phyloP scores from a whole-genome alignment of 2,797 vertebrate species.

The Linurgus olivaceus region DNA sequence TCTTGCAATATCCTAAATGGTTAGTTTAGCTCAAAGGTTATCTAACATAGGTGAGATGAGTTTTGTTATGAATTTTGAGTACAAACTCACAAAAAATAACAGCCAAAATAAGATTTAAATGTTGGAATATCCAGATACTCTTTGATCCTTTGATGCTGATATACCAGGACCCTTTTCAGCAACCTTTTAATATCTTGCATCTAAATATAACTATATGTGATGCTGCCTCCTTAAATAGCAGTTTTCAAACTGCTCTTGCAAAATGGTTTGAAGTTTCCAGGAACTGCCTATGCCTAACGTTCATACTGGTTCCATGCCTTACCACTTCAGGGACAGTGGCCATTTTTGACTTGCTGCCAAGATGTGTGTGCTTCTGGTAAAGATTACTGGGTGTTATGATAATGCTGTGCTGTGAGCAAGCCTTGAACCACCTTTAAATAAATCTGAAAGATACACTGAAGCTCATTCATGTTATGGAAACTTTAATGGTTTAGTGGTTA shows the following conservation, averaged over 20 bases:
- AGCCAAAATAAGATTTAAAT: neutral
- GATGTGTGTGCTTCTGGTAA: neutral
- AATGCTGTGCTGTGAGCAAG: neutral
- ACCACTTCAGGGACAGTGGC: neutral
- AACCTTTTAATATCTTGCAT: neutral
- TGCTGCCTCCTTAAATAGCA: neutral
- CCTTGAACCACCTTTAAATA: neutral
- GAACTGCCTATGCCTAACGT: neutral
- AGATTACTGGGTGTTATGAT: neutral
- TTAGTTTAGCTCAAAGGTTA: neutral
- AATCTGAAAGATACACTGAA: neutral
- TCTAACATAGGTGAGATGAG: neutral
- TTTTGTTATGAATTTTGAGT: neutral
- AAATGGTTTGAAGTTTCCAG: neutral
- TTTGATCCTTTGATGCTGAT: neutral
- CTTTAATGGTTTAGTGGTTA: neutral
- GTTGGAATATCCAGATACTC: neutral
- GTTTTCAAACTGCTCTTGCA: neutral
- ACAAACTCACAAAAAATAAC: neutral
- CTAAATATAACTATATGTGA: neutral
- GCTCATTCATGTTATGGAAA: neutral
- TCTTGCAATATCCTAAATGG: neutral
- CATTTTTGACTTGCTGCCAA: neutral
- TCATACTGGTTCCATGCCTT: neutral
- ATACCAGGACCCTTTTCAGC: neutral